phyloP scores from a whole-genome alignment of 1,140 invertebrate species.

The Drosophila orena region DNA sequence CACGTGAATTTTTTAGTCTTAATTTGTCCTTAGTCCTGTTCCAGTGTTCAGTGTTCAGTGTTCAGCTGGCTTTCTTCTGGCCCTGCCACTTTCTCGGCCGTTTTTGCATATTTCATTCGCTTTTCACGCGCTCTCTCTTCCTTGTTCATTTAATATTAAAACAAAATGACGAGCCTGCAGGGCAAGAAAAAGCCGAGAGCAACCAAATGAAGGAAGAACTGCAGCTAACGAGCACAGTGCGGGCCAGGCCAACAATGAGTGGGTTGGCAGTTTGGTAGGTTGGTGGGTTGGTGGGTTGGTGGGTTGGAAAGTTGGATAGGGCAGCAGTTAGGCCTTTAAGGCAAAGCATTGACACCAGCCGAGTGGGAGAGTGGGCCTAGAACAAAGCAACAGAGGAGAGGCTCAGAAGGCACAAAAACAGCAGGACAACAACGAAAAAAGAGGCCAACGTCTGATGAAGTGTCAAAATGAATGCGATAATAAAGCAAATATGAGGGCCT shows the following conservation, averaged over 20 bases:
- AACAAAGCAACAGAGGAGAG: constrained; percentile 71
- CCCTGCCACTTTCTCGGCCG: constrained; percentile 18
- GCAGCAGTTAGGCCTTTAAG: constrained; percentile 70
- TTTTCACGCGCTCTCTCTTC: constrained; percentile 64
- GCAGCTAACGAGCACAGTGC: constrained; percentile 75
- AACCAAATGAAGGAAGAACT: constrained; percentile 44
- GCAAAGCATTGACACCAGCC: constrained; percentile 78
- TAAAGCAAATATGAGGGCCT: constrained; percentile 67
- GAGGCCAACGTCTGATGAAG: constrained; percentile 80
- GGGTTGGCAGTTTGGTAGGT: not conserved
- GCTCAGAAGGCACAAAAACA: constrained; percentile 37
- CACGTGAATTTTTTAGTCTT: constrained; percentile 78
- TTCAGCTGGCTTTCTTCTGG: constrained; percentile 14
- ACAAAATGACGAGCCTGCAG: constrained; percentile 77
- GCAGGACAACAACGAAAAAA: constrained; percentile 27
- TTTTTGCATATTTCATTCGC: constrained; percentile 74
- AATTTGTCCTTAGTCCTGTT: constrained; percentile 65
- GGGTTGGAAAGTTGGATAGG: constrained; percentile 8
- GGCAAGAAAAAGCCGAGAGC: constrained; percentile 32
- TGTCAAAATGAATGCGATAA: constrained; percentile 83
- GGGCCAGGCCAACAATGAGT: constrained; percentile 63
- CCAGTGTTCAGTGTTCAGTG: too few relatives aligned
- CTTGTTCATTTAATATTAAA: constrained; percentile 80
- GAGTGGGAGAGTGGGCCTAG: constrained; percentile 5
- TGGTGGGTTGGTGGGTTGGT: not conserved